Base-by-base conservation (phyloP, 2,888 invertebrate species). In the Malacosoma neustria region DNA sequence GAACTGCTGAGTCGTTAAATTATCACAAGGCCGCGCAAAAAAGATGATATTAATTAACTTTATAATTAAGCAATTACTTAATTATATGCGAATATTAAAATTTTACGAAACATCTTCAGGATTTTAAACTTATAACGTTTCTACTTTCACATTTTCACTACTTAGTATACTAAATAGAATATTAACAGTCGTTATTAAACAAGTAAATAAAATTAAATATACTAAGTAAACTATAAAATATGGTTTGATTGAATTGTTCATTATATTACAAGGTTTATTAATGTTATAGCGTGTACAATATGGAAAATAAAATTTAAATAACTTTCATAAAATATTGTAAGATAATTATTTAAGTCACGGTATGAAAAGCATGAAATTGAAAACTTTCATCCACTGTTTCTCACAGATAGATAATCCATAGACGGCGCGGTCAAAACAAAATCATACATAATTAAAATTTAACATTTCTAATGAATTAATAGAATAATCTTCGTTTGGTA, bases 201-300 rank as follows among this genome's bases (percentile, higher is more conserved):
- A 32, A 32, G 40, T 44, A 53, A 45, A 53, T 46, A 49, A 55
- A 49, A 14, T 38, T 45, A 48, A 38, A 48, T 42, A 47, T 48
- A 46, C 43, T 55, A 57, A 51, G 49, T 50, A 46, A 62, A 61
- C 54, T 58, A 64, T 50, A 54, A 49, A 56, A 62, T 46, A 61
- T 56, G 60, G 49, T 58, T 63, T 61, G 40, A 45, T 59, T 42
- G 45, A 48, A 53, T 47, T 48, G 49, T 48, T 49, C 51, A 53
- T 46, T 52, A 44, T 45, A 43, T 43, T 13, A 38, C 41, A 41
- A 48, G 38, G 45, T 40, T 37, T 39, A 38, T 40, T 39, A 38
- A 41, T 7, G 13, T 39, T 35, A 37, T 35, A 38, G 29, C 34
- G 30, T 37, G 31, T 14, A 34, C 13, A 30, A 12, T 14, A 29